These are phyloP conservation scores for Conchocele bisecta DNA, from an alignment of 2,888 invertebrate species.

Conservation along the genomic window DNA sequence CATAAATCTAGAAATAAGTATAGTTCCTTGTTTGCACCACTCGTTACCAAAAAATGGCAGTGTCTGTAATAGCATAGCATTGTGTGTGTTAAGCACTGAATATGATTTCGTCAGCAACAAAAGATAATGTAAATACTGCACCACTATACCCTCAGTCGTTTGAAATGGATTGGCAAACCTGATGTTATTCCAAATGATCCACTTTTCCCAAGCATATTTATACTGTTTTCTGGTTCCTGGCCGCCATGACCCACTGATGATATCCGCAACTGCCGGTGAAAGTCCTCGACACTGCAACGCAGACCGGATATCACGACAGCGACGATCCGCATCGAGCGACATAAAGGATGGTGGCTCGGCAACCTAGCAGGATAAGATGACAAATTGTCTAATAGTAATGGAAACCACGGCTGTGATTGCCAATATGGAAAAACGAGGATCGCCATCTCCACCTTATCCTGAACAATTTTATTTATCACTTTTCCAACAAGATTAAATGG, in stretches of 20 bases:
- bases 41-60: conserved; percentile 4
- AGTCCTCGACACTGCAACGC: conserved; percentile 24
- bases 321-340: conserved; percentile 4
- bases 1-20: conserved; percentile 32
- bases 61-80: conserved; percentile 37
- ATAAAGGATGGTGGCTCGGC: conserved; percentile 40
- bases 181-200: conserved; percentile 40
- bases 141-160: conserved; percentile 19
- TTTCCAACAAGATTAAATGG: conserved; percentile 26
- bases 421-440: conserved; percentile 39
- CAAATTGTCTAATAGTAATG: conserved; percentile 23
- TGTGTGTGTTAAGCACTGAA: conserved; percentile 8
- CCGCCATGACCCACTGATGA: conserved; percentile 21
- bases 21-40: neutral
- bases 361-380: conserved; percentile 39
- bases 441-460: conserved; percentile 23
- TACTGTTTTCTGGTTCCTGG: conserved; percentile 40
- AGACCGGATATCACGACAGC: conserved; percentile 37
- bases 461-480: conserved; percentile 23
- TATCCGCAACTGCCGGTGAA: conserved; percentile 26
- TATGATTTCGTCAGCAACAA: neutral
- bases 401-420: conserved; percentile 45
- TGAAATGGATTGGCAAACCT: conserved; percentile 28
- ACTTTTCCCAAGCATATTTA: conserved; percentile 32
- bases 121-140: conserved; percentile 18